Evolutionary conservation across 2,797 vertebrate species (phyloP).

Genomic region (Acropternis orthonyx): DNA sequence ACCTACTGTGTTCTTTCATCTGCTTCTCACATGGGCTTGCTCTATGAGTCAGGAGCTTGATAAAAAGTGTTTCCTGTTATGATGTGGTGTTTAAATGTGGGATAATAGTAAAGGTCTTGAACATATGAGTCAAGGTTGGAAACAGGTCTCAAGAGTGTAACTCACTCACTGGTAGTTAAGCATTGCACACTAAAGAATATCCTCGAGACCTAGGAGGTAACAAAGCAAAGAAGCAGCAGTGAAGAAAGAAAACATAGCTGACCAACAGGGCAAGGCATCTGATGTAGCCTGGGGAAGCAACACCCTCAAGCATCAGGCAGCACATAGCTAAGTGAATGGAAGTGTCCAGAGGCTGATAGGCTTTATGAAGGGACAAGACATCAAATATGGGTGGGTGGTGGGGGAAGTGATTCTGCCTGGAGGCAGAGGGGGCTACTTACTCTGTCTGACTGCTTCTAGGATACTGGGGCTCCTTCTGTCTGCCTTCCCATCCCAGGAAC

Average conservation of each 20-base stretch:
- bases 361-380: not conserved
- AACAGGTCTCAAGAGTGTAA: not conserved
- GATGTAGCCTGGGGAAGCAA: not conserved
- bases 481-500: not conserved
- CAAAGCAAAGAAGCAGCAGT: not conserved
- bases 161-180: not conserved
- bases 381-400: not conserved
- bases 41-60: not conserved
- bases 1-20: not conserved
- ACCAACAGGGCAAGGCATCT: not conserved
- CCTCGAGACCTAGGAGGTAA: not conserved
- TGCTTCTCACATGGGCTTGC: not conserved
- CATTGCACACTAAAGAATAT: not conserved
- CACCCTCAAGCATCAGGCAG: not conserved
- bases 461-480: not conserved
- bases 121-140: not conserved
- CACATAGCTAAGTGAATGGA: accelerated
- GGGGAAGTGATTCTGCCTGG: not conserved
- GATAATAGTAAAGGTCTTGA: not conserved
- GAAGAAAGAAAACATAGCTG: not conserved
- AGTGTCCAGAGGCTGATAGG: not conserved
- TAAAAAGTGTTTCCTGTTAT: not conserved
- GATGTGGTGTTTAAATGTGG: not conserved
- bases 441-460: not conserved
- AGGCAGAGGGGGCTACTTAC: not conserved